A percentile compares a stretch with the other conserved stretches of the same genome.
Conservation (phyloP, 2,797 vertebrate genomes). For the Mastacembelus armatus region DNA sequence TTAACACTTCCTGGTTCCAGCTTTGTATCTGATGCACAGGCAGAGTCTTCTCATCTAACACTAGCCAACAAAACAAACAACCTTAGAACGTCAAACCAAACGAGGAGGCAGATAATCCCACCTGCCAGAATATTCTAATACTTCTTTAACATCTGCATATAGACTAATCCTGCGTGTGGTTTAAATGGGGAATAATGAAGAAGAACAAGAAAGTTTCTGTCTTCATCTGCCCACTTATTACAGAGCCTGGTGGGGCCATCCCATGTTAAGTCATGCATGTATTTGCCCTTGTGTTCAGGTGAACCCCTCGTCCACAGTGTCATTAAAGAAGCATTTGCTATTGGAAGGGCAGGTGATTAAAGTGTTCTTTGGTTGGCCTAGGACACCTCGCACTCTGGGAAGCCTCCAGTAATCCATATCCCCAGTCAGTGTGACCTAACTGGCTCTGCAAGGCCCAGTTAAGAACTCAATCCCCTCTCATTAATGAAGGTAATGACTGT, state of each 20-base stretch:
- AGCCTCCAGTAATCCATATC: conserved; percentile 76
- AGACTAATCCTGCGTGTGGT: not conserved
- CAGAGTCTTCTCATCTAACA: not conserved
- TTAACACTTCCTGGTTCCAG: not conserved
- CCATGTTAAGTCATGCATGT: conserved; percentile 39
- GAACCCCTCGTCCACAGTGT: conserved; percentile 66
- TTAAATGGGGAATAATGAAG: conserved; percentile 2
- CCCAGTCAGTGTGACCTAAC: conserved; percentile 74
- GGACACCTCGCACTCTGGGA: conserved; percentile 60
- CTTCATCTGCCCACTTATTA: conserved; percentile 11
- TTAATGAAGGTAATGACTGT: conserved; percentile 85
- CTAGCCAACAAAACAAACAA: not conserved
- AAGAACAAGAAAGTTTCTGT: not conserved
- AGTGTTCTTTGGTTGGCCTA: conserved; percentile 71
- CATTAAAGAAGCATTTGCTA: conserved; percentile 78
- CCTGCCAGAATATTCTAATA: not conserved
- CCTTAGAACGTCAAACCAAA: not conserved
- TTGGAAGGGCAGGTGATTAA: conserved; percentile 80
- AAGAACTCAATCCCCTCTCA: conserved; percentile 83
- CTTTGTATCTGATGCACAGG: not conserved
- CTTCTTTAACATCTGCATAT: not conserved
- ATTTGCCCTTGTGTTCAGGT: conserved; percentile 66
- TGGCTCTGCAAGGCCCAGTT: conserved; percentile 71
- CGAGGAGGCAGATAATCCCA: too few relatives aligned
- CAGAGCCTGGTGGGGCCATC: conserved; percentile 15